phyloP scores from a whole-genome alignment of 1,140 invertebrate species.

The Drosophila pallidifrons region DNA sequence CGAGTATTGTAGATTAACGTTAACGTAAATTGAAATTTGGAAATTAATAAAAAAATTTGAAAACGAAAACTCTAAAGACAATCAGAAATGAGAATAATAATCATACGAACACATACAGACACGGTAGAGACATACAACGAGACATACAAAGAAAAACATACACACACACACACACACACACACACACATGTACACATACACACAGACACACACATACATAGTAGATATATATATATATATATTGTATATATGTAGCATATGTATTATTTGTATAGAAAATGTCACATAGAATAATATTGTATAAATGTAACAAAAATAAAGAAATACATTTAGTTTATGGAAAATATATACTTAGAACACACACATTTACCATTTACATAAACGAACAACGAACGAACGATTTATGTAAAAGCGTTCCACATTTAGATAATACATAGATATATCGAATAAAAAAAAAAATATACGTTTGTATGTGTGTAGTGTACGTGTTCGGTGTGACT shows the following conservation, averaged over 20 bases:
- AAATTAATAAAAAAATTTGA: conserved; percentile 10
- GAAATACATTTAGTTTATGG: conserved; percentile 69
- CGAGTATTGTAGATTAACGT: not conserved
- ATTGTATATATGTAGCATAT: conserved; percentile 19
- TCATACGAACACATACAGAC: conserved; percentile 19
- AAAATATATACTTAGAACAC: conserved; percentile 75
- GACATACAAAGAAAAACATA: conserved; percentile 35
- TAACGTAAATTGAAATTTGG: not conserved
- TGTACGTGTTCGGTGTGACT: conserved; percentile 21
- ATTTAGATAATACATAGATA: conserved; percentile 84
- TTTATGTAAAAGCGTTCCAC: conserved; percentile 85
- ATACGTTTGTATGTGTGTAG: conserved; percentile 44
- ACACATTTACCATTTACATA: conserved; percentile 84
- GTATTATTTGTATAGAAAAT: conserved; percentile 11
- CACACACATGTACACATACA: conserved; percentile 10
- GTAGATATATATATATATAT: conserved; percentile 8
- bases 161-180: not conserved
- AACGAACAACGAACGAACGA: conserved; percentile 84
- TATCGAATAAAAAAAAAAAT: conserved; percentile 63
- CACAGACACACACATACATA: conserved; percentile 28
- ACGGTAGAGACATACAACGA: conserved; percentile 27
- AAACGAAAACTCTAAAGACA: conserved; percentile 36
- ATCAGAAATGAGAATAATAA: conserved; percentile 34
- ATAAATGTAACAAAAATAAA: conserved; percentile 37
- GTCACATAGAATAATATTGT: conserved; percentile 29